These are phyloP conservation scores for Synergus umbraculus DNA, from an alignment of 2,888 invertebrate genomes.

Conservation along the genomic window DNA sequence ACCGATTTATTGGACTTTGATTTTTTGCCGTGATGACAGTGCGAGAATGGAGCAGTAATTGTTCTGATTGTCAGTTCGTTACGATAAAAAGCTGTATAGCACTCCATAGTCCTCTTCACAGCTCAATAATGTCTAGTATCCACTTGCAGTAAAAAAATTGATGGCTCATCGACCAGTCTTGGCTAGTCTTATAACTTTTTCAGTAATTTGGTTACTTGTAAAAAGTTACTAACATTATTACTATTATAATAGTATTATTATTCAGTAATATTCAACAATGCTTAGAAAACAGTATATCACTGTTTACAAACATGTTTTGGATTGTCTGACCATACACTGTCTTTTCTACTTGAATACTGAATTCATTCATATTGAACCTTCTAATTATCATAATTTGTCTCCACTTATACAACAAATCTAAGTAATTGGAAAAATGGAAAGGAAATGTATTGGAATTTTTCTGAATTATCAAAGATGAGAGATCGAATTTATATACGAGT, in stretches of 20 bases:
- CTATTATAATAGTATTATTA: no score
- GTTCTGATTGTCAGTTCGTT: slow-evolving; percentile 26
- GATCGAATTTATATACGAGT: slow-evolving; percentile 21
- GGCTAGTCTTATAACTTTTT: neutral
- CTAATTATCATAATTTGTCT: neutral
- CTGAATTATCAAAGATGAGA: neutral
- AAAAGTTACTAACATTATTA: neutral
- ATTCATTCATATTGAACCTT: neutral
- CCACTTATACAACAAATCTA: neutral
- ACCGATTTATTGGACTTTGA: neutral
- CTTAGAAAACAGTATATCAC: neutral
- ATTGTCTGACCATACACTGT: neutral
- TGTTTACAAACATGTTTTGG: neutral
- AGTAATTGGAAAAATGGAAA: neutral
- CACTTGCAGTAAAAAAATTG: neutral
- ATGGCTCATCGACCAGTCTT: neutral
- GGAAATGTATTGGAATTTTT: neutral
- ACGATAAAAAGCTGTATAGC: neutral
- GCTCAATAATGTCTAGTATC: slow-evolving; percentile 16
- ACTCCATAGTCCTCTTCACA: slow-evolving; percentile 13
- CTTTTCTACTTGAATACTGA: neutral
- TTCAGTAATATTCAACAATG: neutral
- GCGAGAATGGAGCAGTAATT: slow-evolving; percentile 20
- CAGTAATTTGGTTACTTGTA: no score
- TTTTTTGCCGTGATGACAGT: slow-evolving; percentile 5